Conservation (phyloP, 2,797 vertebrate genomes). For the Tamandua tetradactyla region DNA sequence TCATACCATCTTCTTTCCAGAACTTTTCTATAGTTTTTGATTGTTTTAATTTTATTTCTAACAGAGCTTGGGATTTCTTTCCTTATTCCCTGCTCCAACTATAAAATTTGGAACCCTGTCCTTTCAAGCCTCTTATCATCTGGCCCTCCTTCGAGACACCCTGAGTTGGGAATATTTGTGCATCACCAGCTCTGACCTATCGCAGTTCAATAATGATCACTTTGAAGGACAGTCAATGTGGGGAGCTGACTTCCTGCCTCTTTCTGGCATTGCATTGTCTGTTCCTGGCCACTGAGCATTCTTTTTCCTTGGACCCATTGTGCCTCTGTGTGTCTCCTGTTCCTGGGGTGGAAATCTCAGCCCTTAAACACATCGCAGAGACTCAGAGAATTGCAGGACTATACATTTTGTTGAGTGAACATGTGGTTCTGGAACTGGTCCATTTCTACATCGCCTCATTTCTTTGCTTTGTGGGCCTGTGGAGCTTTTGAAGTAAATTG, state of each 20-base stretch:
- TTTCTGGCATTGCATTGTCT: neutral
- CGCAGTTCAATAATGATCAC: neutral
- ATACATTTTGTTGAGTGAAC: slow-evolving; percentile 41
- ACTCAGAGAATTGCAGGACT: neutral
- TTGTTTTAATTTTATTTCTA: slow-evolving; percentile 33
- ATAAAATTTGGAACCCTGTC: neutral
- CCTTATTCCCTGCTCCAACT: neutral
- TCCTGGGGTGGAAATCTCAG: slow-evolving; percentile 3
- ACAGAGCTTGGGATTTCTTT: slow-evolving; percentile 12
- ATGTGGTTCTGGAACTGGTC: slow-evolving; percentile 40
- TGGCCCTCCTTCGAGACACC: neutral
- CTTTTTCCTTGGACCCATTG: neutral
- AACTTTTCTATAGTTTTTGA: neutral
- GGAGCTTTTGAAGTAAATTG: slow-evolving; percentile 66
- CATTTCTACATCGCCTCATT: neutral
- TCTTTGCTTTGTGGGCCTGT: slow-evolving; percentile 55
- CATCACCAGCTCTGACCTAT: neutral
- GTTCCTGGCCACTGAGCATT: neutral
- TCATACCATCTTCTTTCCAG: neutral
- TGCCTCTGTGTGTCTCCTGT: neutral
- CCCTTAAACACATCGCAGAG: neutral
- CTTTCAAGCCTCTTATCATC: neutral
- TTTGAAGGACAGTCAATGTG: neutral
- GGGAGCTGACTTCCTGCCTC: neutral
- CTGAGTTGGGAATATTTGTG: neutral